Evolutionary conservation across 30 jellyfish, hydroid and myxozoan species (phyloP), one percentile per base, ranked within the genome.

Genomic region (Aurelia aurita): DNA sequence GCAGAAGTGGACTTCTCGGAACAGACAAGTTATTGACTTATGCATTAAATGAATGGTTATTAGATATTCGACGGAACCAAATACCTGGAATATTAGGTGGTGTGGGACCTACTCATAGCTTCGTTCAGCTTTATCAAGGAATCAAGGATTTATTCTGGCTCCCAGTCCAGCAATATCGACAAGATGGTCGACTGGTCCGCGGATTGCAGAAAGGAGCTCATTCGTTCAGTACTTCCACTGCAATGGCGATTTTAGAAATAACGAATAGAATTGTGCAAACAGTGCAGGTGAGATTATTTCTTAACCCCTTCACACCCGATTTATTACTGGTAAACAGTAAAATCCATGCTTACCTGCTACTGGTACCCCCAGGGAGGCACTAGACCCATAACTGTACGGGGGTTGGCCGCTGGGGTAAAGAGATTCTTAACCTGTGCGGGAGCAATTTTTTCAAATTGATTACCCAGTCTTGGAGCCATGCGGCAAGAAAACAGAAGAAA

Each of bases 131-230:
- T 78, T 95, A 75, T 75, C 99, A 95, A 86, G 99, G 99, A 15
- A 58, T 95, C 23, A 89, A 89, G 72, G 99, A 95, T 63, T 73
- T 95, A 14, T 89, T 95, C 55, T 86, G 97, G 98, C 85, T 95
- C 93, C 99, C 99, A 2, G 97, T 95, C 10, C 99, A 89, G 86
- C 99, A 95, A 54, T 95, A 95, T 49, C 72, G 96, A 65, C 99
- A 95, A 51, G 99, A 95, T 72, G 99, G 99, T 14, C 91, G 99
- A 31, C 26, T 89, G 69, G 97, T 95, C 62, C 91, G 99, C 16
- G 99, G 99, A 3, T 54, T 95, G 25, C 99, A 95, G 74, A 69
- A 96, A 18, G 99, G 99, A 29, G 99, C 99, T 25, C 99, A 95
- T 75, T 95, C 99, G 5, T 95, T 95, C 49, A 95, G 99, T 72